These are phyloP conservation scores for Oreochromis grahami DNA, from an alignment of 2,797 vertebrate species.

Conservation along the genomic window DNA sequence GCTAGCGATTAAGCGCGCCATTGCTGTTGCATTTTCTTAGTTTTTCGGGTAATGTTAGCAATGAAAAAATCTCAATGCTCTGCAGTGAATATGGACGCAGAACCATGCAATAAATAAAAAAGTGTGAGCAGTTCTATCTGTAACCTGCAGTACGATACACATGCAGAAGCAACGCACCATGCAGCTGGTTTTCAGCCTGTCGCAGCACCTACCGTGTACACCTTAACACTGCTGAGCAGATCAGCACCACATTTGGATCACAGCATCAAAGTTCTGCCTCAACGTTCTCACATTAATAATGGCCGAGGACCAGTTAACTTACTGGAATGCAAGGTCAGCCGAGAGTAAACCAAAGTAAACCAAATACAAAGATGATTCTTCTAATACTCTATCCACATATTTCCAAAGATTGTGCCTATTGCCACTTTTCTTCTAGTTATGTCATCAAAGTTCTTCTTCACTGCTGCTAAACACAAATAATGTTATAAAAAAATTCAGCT, in stretches of 20 bases:
- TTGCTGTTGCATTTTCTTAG: not conserved
- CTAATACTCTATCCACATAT: not conserved
- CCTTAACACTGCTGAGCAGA: slow-evolving; percentile 16
- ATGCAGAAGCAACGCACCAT: not conserved
- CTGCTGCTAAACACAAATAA: not conserved
- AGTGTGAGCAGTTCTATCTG: not conserved
- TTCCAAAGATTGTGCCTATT: not conserved
- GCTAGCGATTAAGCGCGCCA: not conserved
- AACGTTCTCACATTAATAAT: slow-evolving; percentile 12
- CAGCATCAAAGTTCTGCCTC: slow-evolving; percentile 20
- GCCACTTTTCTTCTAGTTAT: not conserved
- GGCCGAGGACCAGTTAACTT: slow-evolving; percentile 9
- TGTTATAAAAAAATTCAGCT: not conserved
- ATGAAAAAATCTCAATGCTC: not conserved
- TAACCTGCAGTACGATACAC: not conserved
- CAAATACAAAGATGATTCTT: not conserved
- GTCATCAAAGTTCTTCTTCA: not conserved
- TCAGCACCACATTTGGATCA: slow-evolving; percentile 23
- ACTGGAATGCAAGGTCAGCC: not conserved
- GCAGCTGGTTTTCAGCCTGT: slow-evolving; percentile 1
- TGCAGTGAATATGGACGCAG: not conserved
- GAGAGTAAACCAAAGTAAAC: not conserved
- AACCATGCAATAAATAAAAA: not conserved
- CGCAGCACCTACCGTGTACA: slow-evolving; percentile 31
- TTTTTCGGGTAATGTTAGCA: slow-evolving; percentile 4